Evolutionary conservation across 2,888 invertebrate species (phyloP).

Genomic region (Ennomos quercinarius): DNA sequence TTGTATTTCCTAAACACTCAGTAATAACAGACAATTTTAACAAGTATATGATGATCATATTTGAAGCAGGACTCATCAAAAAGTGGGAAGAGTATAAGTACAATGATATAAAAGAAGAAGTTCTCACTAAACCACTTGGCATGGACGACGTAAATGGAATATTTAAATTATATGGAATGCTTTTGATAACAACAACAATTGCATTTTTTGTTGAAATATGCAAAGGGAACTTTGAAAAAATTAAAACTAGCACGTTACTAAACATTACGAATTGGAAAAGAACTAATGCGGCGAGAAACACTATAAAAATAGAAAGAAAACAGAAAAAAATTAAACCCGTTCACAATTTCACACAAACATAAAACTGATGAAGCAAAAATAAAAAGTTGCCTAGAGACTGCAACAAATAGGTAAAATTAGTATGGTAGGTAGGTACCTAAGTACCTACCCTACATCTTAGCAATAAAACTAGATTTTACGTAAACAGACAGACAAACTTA

Average conservation of each 20-base stretch:
- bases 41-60: slow-evolving; percentile 59
- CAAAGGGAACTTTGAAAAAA: slow-evolving; percentile 37
- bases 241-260: slow-evolving; percentile 10
- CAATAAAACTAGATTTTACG: too few species aligned
- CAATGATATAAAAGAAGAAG: slow-evolving; percentile 67
- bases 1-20: slow-evolving; percentile 66
- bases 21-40: slow-evolving; percentile 62
- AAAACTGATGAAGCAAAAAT: too few species aligned
- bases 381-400: too few species aligned
- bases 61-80: slow-evolving; percentile 71
- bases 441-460: too few species aligned
- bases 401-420: too few species aligned
- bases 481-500: too few species aligned
- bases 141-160: slow-evolving; percentile 65
- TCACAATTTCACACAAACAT: slow-evolving; percentile 14
- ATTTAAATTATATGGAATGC: slow-evolving; percentile 58
- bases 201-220: slow-evolving; percentile 64
- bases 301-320: slow-evolving; percentile 9
- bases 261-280: slow-evolving; percentile 19
- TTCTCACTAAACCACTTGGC: slow-evolving; percentile 58
- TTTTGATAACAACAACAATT: slow-evolving; percentile 47
- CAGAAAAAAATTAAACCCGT: slow-evolving; percentile 19
- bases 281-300: too few species aligned
- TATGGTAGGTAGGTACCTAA: too few species aligned
- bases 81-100: slow-evolving; percentile 78